Conservation (phyloP, 2,888 invertebrate species). For the Philereme vetulata region DNA sequence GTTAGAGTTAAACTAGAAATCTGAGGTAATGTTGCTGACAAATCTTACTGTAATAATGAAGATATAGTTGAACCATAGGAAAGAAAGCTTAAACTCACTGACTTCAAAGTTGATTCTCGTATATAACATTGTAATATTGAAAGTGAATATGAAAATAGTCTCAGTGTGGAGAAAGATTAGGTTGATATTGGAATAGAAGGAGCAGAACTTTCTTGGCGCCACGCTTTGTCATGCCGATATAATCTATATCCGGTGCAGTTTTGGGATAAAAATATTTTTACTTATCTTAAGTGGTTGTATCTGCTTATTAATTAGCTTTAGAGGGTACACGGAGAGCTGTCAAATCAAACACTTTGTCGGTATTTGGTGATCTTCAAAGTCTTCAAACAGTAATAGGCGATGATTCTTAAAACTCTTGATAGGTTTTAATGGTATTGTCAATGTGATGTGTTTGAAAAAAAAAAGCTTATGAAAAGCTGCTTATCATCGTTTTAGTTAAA, state of each 20-base stretch:
- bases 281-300: constrained; percentile 84
- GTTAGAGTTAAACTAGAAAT: constrained; percentile 37
- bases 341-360: constrained; percentile 81
- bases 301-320: constrained; percentile 82
- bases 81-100: constrained; percentile 44
- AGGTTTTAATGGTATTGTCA: constrained; percentile 50
- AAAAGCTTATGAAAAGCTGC: background rate
- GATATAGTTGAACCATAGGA: constrained; percentile 36
- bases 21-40: constrained; percentile 57
- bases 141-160: constrained; percentile 36
- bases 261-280: constrained; percentile 83
- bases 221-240: constrained; percentile 82
- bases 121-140: constrained; percentile 24
- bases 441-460: constrained; percentile 36
- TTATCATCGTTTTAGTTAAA: no score
- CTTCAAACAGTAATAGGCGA: constrained; percentile 63
- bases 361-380: constrained; percentile 37
- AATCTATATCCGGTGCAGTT: constrained; percentile 82
- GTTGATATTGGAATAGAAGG: constrained; percentile 37
- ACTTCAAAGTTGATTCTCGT: constrained; percentile 44
- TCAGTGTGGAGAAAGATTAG: constrained; percentile 18
- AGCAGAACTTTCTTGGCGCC: constrained; percentile 69
- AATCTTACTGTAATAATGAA: constrained; percentile 60
- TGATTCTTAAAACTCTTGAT: constrained; percentile 69
- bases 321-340: constrained; percentile 77